Evolutionary conservation across 2,113 vertebrate genomes (phyloP), one percentile per base, ranked within the genome.

Genomic region (Hippocampus abdominalis): DNA sequence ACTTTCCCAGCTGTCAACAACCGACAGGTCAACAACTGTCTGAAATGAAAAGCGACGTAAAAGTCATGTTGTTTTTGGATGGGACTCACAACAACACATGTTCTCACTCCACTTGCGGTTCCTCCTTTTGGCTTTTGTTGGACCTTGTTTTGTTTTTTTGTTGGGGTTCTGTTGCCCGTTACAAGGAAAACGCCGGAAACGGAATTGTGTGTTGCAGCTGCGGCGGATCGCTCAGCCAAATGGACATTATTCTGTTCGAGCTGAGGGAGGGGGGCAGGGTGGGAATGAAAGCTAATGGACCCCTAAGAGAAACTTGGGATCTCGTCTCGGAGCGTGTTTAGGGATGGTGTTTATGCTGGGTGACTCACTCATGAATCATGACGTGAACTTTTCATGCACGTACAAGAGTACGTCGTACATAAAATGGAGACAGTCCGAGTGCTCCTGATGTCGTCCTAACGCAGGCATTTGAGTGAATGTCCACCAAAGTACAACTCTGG

Each of bases 1-100:
- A 44, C 23, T 46, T 27, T 64, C 40, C 42, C 42, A 64, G 63
- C 32, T 64, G 63, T 64, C 63, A 64, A 46, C 63, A 64, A 64
- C 63, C 46, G 39, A 18, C 42, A 46, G 42, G 63, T 64, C 63
- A 64, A 60, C 23, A 64, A 64, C 5, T 25, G 40, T 44, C 42
- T 60, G 57, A 46, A 64, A 46, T 46, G 40, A 27, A 64, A 64
- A 13, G 57, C 57, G 27, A 60, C 8, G 15, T 36, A 8, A 60
- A 57, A 13, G 6, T n/a, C 2, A 39, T 64, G 63, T 64, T 64
- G 63, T 64, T 42, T 64, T 46, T 46, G 63, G 63, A 64, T 16
- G 2, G 42, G 13, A 25, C 63, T 25, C 63, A 1, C 40, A 46
- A 23, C 46, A 64, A 64, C 63, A 64, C 40, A 46, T 64, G 63